Evolutionary conservation across 2,797 vertebrate genomes (phyloP), one percentile per base, ranked within the genome.

Genomic region (Cuculus canorus): DNA sequence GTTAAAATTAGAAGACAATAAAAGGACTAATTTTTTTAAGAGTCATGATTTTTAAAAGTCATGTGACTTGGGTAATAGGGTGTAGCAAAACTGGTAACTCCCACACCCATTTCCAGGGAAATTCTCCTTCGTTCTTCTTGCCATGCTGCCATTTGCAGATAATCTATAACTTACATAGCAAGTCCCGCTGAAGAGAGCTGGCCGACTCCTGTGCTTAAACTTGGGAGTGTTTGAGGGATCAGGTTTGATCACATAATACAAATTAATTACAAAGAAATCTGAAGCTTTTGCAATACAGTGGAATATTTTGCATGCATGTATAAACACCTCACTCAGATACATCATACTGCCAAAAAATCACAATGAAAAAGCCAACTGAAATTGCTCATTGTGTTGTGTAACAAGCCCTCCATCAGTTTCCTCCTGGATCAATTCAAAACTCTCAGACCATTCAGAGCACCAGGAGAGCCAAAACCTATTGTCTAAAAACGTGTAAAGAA

Each of bases 211-310:
- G 2, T 3, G 75, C 79, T 75, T 24, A 27, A 32, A 25, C 27
- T 32, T 5, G 80, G 91, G 76, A 91, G 93, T 13, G 80, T 76
- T 59, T 65, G 73, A 16, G 66, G 63, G 77, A 88, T 91, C 95
- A 88, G 90, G 90, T 93, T 92, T 63, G 90, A 82, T 53, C 73
- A 78, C 91, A 17, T 21, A 43, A 65, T 32, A 59, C 75, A 28
- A 84, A 68, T 68, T 17, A 59, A 50, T 83, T 65, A 61, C 72
- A 41, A n/a, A 69, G 85, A 95, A 95, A 88, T 0, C 41, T 23
- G 28, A 79, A 66, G 85, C 77, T 88, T 91, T 66, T 23, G 84
- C 89, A 73, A 56, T 78, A 69, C 66, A 54, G 88, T n/a, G 60
- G 85, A 76, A 13, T 93, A 86, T 85, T 90, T 87, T 81, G 65